Conservation (phyloP, 2,797 vertebrate species). For the Vireo griseus region DNA sequence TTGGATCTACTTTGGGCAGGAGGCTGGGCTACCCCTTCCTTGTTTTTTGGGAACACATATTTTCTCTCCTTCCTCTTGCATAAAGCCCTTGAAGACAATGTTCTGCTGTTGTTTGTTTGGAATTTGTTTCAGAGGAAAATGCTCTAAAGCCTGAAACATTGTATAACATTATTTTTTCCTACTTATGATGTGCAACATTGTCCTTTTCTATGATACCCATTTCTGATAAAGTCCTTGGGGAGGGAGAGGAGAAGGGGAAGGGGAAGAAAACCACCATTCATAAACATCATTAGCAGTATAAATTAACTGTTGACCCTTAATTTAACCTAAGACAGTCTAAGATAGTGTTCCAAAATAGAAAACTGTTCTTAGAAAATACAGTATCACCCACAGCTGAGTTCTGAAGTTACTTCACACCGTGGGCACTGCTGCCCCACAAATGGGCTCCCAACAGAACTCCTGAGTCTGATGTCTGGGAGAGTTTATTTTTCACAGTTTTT, state of each 20-base stretch:
- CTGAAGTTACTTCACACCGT: background rate
- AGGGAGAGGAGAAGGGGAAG: background rate
- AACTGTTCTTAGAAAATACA: background rate
- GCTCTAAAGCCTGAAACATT: background rate
- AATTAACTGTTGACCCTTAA: background rate
- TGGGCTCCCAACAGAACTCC: background rate
- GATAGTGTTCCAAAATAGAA: background rate
- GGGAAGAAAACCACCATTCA: background rate
- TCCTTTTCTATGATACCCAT: background rate
- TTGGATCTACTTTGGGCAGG: background rate
- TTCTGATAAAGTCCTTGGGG: background rate
- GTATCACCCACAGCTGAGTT: background rate
- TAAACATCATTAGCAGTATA: background rate
- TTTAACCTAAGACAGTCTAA: background rate
- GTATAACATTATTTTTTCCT: background rate
- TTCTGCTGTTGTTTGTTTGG: background rate
- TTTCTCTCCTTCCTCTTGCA: background rate
- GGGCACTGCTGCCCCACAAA: background rate
- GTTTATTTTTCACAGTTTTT: background rate
- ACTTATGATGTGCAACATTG: background rate
- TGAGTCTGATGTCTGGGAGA: background rate
- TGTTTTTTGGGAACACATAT: accelerated
- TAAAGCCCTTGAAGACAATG: background rate
- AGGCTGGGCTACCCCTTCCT: background rate
- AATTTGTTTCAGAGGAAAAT: background rate